Conservation (phyloP, 1,140 invertebrate species). For the Sarcophaga peregrina region DNA sequence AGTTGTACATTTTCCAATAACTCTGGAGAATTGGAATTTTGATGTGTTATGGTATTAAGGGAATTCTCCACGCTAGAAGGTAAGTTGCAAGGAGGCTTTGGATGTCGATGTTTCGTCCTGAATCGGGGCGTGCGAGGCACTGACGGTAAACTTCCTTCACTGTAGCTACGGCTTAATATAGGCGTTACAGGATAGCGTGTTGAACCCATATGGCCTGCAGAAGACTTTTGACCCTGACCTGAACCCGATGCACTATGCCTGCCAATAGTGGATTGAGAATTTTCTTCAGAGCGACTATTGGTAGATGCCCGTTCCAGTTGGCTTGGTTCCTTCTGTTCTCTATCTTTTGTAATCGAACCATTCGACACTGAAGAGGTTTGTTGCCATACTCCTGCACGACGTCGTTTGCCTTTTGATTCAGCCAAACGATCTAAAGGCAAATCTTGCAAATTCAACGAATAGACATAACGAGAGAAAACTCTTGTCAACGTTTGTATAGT, state of each 20-base stretch:
- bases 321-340: conserved; percentile 52
- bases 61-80: conserved; percentile 70
- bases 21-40: conserved; percentile 43
- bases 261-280: conserved; percentile 51
- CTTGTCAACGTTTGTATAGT: conserved; percentile 95
- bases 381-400: conserved; percentile 69
- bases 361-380: conserved; percentile 57
- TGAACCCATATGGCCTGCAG: conserved; percentile 44
- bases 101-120: conserved; percentile 48
- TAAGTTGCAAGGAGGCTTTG: conserved; percentile 58
- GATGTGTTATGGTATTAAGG: conserved; percentile 67
- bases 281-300: conserved; percentile 61
- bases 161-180: conserved; percentile 67
- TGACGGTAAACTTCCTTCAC: conserved; percentile 69
- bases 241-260: neutral
- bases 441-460: conserved; percentile 90
- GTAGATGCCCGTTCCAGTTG: conserved; percentile 49
- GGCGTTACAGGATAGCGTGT: conserved; percentile 62
- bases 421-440: conserved; percentile 85
- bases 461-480: conserved; percentile 92
- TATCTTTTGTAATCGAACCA: conserved; percentile 41
- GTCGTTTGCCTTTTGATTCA: conserved; percentile 83
- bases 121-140: conserved; percentile 59
- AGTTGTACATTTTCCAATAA: conserved; percentile 47
- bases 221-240: conserved; percentile 39